Evolutionary conservation across 2,797 vertebrate species (phyloP), one percentile per base, ranked within the genome.

Genomic region (Cryptoprocta ferox): DNA sequence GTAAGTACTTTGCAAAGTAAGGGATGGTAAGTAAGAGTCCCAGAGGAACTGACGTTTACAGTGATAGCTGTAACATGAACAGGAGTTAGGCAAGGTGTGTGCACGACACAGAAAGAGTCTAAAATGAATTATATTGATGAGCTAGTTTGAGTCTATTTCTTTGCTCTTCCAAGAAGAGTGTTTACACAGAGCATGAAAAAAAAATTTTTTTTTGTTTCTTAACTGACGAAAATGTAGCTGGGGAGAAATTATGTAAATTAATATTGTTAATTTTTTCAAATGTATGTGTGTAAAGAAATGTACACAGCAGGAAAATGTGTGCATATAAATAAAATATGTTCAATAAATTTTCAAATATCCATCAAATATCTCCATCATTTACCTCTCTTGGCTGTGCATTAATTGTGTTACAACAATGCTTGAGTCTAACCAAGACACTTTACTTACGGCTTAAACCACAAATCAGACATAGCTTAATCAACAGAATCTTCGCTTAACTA

Each of bases 401-500:
- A 26, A 19, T 56, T 73, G 18, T 53, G 21, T 13, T n/a, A 24
- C 48, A 94, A 76, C 28, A 68, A 93, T 2, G 21, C 89, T 26
- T 87, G 19, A 65, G 42, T 93, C 50, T 83, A 68, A 91, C 59
- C 42, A 89, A 91, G 42, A 61, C 30, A 75, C 61, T 39, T 42
- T 59, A 24, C 24, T 59, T 59, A 21, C 19, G 56, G 21, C 21
- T 59, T 37, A 56, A 92, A 37, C 16, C 68, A 83, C 79, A 90
- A 65, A 96, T 97, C 75, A 89, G 53, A 61, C 50, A 63, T 14
- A 87, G n/a, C 37, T 95, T 93, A 68, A 94, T 87, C 75, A 89
- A 96, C 80, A 76, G 65, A 93, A 89, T 45, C 80, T 80, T 96
- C 70, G 66, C 71, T 96, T 93, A 91, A 78, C 83, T 39, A 37